phyloP scores from a whole-genome alignment of 2,113 vertebrate genomes.

The Stegostoma tigrinum region DNA sequence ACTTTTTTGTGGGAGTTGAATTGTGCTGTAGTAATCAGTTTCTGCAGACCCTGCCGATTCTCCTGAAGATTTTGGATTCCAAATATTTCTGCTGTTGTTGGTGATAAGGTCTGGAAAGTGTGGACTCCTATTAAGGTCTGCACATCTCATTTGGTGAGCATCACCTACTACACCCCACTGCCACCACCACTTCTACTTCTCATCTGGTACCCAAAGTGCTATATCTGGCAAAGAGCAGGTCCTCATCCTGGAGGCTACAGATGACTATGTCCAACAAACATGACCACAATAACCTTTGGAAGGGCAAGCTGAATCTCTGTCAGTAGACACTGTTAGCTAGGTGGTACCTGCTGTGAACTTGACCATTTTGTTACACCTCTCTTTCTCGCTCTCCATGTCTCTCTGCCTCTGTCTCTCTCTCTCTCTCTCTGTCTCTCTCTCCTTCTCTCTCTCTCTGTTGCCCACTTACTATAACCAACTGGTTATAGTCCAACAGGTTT shows the following conservation, averaged over 20 bases:
- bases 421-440: not conserved
- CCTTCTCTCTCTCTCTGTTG: not conserved
- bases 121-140: not conserved
- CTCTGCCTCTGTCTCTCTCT: too few relatives aligned
- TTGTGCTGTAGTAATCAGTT: not conserved
- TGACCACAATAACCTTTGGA: not conserved
- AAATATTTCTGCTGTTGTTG: not conserved
- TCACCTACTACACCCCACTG: too few relatives aligned
- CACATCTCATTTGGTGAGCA: not conserved
- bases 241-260: not conserved
- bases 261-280: not conserved
- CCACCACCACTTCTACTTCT: not conserved
- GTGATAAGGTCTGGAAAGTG: too few relatives aligned
- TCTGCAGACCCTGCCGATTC: not conserved
- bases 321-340: not conserved
- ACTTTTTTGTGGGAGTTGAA: not conserved
- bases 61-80: not conserved
- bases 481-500: too few relatives aligned
- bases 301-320: not conserved
- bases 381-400: too few relatives aligned
- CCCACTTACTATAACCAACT: too few relatives aligned
- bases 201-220: not conserved
- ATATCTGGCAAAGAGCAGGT: not conserved
- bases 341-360: not conserved
- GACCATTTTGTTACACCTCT: not conserved